Evolutionary conservation across 2,888 invertebrate species (phyloP).

Genomic region (Ceraclea dissimilis): DNA sequence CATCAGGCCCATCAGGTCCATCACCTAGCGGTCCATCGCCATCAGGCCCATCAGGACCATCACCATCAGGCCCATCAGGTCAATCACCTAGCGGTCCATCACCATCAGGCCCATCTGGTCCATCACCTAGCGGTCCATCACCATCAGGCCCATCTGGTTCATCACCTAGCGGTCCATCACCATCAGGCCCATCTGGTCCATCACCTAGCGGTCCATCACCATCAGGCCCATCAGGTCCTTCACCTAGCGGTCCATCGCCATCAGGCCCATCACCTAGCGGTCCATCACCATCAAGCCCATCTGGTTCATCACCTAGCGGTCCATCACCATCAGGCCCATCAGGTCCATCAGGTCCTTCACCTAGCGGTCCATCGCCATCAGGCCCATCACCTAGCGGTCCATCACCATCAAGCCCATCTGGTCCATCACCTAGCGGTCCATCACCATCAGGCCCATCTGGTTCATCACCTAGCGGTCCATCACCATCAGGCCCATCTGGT

Average conservation of each 20-base stretch:
- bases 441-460: not conserved
- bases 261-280: not conserved
- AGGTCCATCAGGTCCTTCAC: not conserved
- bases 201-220: not conserved
- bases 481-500: not conserved
- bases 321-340: not conserved
- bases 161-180: not conserved
- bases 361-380: too few relatives aligned
- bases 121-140: too few relatives aligned
- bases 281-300: too few relatives aligned
- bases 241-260: not conserved
- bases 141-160: not conserved
- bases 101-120: not conserved
- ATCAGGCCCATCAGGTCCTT: too few relatives aligned
- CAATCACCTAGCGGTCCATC: not conserved
- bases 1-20: not conserved
- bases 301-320: not conserved
- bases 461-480: not conserved
- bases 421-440: not conserved
- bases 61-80: not conserved
- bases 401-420: not conserved
- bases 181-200: not conserved
- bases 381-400: not conserved
- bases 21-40: too few relatives aligned
- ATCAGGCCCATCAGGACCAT: not conserved